Percentiles rank a stretch among this genome's conserved stretches.
phyloP scores from a whole-genome alignment of 2,888 invertebrate species.

The Tenthredo distinguenda region DNA sequence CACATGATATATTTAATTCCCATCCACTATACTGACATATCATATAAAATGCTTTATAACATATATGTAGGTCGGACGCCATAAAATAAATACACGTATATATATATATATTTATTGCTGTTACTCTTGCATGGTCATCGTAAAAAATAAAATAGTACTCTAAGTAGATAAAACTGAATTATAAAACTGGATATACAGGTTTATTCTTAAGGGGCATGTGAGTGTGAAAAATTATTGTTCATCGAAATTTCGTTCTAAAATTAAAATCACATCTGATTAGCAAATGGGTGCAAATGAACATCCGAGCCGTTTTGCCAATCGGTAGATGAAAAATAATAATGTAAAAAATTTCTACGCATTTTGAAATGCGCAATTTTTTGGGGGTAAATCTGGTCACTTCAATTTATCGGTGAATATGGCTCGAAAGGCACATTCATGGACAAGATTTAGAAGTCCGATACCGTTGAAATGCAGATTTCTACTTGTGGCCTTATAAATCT shows the following conservation, averaged over 20 bases:
- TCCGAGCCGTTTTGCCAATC: too few relatives aligned
- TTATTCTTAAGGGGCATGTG: not conserved
- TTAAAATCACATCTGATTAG: too few relatives aligned
- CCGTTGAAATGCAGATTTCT: too few relatives aligned
- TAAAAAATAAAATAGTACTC: not conserved
- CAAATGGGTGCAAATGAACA: too few relatives aligned
- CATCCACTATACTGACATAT: slow-evolving; percentile 24
- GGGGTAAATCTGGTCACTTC: too few relatives aligned
- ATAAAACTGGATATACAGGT: not conserved
- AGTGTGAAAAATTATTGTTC: not conserved
- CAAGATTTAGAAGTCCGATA: too few relatives aligned
- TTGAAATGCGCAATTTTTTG: too few relatives aligned
- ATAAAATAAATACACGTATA: not conserved
- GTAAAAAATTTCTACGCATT: too few relatives aligned
- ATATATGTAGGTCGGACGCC: slow-evolving; percentile 14
- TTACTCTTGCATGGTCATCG: not conserved
- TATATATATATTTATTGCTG: not conserved
- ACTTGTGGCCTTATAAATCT: too few relatives aligned
- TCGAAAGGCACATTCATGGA: too few relatives aligned
- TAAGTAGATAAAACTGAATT: not conserved
- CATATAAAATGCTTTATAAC: slow-evolving; percentile 1
- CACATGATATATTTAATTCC: not conserved
- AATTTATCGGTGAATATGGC: too few relatives aligned
- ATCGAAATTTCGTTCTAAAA: not conserved
- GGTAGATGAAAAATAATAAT: too few relatives aligned